Conservation (phyloP, 1,140 invertebrate species). For the Trypoxylus dichotomus region DNA sequence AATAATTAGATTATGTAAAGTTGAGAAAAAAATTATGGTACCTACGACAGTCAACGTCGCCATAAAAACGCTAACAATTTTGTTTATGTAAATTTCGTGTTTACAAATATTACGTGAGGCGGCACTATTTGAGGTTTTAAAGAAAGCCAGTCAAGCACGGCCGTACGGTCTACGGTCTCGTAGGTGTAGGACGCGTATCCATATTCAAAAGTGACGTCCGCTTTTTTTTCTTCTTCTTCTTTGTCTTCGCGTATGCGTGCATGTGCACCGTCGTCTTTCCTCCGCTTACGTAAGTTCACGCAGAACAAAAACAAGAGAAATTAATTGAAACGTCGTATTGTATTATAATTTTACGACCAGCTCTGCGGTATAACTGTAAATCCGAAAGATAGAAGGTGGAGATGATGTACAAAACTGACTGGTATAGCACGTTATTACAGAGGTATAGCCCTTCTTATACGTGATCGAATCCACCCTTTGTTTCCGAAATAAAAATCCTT, state of each 20-base stretch:
- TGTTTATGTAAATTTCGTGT: slow-evolving; percentile 7
- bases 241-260: background rate
- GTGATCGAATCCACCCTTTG: too few species aligned
- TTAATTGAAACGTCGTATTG: slow-evolving; percentile 2
- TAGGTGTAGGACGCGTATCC: background rate
- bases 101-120: slow-evolving; percentile 6
- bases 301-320: background rate
- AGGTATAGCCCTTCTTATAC: too few species aligned
- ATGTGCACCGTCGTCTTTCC: background rate
- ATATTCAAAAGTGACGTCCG: background rate
- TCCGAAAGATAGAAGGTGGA: background rate
- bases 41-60: background rate
- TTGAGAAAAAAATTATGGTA: background rate
- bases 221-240: background rate
- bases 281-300: background rate
- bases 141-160: background rate
- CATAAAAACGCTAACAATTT: background rate
- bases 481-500: too few species aligned
- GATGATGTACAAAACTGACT: background rate
- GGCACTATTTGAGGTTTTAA: background rate
- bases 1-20: background rate
- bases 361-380: background rate
- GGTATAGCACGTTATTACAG: too few species aligned
- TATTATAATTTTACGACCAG: slow-evolving; percentile 3
- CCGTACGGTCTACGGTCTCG: background rate